Evolutionary conservation across 2,797 vertebrate genomes (phyloP).

Genomic region (Botia almorhae): DNA sequence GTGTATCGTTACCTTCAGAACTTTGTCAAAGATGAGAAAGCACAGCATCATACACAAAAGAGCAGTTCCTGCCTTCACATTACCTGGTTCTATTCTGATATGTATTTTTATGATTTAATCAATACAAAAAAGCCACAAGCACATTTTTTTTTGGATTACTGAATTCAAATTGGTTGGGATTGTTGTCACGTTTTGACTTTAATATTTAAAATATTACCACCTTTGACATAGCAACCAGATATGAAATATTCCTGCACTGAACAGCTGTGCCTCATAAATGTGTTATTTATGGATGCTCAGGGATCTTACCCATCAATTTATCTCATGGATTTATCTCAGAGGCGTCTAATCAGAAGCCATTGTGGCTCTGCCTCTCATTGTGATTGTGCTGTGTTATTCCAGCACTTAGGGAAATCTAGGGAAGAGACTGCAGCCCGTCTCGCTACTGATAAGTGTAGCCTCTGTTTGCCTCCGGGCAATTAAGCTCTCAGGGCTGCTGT

Average conservation of each 20-base stretch:
- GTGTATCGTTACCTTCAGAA: background rate
- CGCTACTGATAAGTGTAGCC: slow-evolving; percentile 63
- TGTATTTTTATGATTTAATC: too few relatives aligned
- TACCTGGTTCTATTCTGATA: too few relatives aligned
- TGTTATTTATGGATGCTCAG: slow-evolving; percentile 24
- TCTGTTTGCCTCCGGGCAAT: slow-evolving; percentile 74
- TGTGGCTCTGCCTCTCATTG: slow-evolving; percentile 56
- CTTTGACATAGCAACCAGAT: background rate
- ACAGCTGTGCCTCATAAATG: slow-evolving; percentile 21
- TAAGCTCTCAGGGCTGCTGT: slow-evolving; percentile 65
- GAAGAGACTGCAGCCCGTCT: slow-evolving; percentile 60
- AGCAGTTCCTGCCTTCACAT: too few relatives aligned
- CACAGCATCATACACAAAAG: background rate
- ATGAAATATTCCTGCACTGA: background rate
- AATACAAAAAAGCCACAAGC: too few relatives aligned
- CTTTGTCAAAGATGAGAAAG: background rate
- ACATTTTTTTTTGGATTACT: too few relatives aligned
- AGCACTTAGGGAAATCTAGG: slow-evolving; percentile 66
- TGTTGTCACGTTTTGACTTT: background rate
- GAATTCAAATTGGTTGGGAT: too few relatives aligned
- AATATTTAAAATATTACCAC: background rate
- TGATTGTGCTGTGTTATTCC: slow-evolving; percentile 63
- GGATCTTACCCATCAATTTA: slow-evolving; percentile 33
- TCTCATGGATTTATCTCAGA: slow-evolving; percentile 22
- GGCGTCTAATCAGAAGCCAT: slow-evolving; percentile 37